phyloP scores from a whole-genome alignment of 2,797 vertebrate genomes.

The Nasua narica region DNA sequence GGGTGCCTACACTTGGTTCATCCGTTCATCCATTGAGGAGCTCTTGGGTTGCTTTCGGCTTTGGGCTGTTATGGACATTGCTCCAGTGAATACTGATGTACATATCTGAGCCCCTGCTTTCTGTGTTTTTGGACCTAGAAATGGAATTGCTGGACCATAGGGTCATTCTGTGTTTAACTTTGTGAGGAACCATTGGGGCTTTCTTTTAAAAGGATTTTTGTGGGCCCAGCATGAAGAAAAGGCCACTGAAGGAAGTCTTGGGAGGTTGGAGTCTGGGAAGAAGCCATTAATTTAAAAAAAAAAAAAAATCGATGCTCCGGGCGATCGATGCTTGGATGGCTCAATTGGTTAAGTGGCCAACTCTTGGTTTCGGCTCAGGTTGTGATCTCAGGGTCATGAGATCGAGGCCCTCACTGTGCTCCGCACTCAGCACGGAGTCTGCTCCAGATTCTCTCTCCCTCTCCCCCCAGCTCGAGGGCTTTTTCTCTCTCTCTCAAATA shows the following conservation, averaged over 20 bases:
- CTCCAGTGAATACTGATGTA: no score
- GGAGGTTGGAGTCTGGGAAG: not conserved
- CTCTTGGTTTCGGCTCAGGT: not conserved
- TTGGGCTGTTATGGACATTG: not conserved
- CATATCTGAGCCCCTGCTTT: not conserved
- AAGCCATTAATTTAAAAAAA: not conserved
- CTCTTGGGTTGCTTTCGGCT: not conserved
- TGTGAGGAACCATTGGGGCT: not conserved
- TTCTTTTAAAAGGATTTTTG: not conserved
- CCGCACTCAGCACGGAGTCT: rapidly evolving
- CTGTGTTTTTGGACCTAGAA: not conserved
- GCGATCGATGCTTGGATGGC: not conserved
- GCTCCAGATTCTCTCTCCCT: not conserved
- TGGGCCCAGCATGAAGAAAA: not conserved
- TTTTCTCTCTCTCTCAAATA: not conserved
- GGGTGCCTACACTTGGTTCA: not conserved
- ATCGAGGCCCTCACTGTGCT: not conserved
- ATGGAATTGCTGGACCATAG: not conserved
- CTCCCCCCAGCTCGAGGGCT: not conserved
- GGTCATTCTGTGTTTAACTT: not conserved
- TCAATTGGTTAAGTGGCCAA: not conserved
- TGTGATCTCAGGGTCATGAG: not conserved
- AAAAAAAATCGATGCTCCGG: not conserved
- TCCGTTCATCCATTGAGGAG: not conserved
- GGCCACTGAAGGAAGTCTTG: not conserved